Conservation (phyloP, 2,888 invertebrate species). For the Hydraecia micacea region DNA sequence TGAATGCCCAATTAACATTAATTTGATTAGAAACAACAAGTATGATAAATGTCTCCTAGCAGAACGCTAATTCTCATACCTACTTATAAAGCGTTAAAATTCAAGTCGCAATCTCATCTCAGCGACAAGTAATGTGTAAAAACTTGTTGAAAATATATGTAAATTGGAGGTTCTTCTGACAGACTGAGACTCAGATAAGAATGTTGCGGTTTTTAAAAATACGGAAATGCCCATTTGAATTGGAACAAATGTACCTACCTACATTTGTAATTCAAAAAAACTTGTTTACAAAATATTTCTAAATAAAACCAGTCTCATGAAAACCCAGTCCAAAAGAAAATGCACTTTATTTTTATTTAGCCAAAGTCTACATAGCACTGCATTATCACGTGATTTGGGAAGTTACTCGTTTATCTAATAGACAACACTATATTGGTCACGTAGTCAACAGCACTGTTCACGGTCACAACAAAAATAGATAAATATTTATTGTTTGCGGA, state of each 20-base stretch:
- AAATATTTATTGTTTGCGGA: constrained; percentile 18
- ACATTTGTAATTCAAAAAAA: neutral
- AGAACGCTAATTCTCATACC: neutral
- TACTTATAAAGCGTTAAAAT: neutral
- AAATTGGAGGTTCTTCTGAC: neutral
- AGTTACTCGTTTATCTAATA: neutral
- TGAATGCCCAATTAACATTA: constrained; percentile 43
- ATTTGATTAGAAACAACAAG: constrained; percentile 21
- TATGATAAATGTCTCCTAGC: constrained; percentile 23
- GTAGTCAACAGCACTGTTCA: constrained; percentile 48
- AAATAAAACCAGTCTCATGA: neutral
- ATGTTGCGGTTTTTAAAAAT: neutral
- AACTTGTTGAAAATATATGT: too few species aligned
- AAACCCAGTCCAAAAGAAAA: neutral
- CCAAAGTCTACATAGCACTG: neutral
- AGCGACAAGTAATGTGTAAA: neutral
- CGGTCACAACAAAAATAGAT: constrained; percentile 37
- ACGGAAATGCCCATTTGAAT: neutral
- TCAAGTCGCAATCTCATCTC: neutral
- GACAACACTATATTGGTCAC: constrained; percentile 37
- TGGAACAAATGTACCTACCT: neutral
- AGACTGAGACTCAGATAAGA: too few species aligned
- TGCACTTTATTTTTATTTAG: neutral
- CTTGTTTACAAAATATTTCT: neutral
- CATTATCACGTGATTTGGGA: neutral